Evolutionary conservation across 2,113 vertebrate genomes (phyloP), one percentile per base, ranked within the genome.

Genomic region (Sceloporus undulatus): DNA sequence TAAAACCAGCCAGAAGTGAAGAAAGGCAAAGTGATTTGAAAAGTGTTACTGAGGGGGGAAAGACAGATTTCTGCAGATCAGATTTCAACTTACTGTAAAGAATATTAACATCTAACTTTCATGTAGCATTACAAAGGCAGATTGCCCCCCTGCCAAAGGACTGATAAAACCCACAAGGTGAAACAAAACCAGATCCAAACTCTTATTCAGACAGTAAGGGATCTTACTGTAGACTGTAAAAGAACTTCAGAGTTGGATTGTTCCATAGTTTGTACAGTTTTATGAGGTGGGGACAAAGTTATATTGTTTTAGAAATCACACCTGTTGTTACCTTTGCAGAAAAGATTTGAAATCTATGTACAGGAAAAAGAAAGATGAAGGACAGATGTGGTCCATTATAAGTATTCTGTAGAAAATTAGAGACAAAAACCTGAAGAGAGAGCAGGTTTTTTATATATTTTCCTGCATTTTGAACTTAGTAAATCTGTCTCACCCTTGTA

Each of bases 1-100:
- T 89, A 85, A 91, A 92, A 77, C 77, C 75, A 93, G 34, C 1
- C 90, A 87, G 88, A 79, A 83, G 59, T 21, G 2, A 52, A 79
- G 0, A 19, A 73, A 85, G 74, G 78, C 19, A 62, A 29, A 66
- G 76, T 79, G 82, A 9, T 40, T 25, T 27, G 74, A 25, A 88
- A 59, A 62, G 71, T 2, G 14, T 73, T 89, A 70, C 48, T 82
- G 66, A 59, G 0, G 1, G 65, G 65, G 40, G 10, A n/a, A 25
- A 62, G 85, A 42, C 56, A 42, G 68, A 42, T 40, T 70, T 78
- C 34, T 52, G 0, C 40, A 25, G 75, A 82, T 87, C 78, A 18
- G 25, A 42, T 87, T 85, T 77, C 38, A 14, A 9, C 1, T 42
- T 29, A 52, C 62, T 38, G 76, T 23, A 0, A 76, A 81, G 62